A percentile compares a stretch with the other conserved stretches of the same genome.
These are phyloP conservation scores for Anthoptus insignis DNA, from an alignment of 2,888 invertebrate genomes.

Conservation along the genomic window DNA sequence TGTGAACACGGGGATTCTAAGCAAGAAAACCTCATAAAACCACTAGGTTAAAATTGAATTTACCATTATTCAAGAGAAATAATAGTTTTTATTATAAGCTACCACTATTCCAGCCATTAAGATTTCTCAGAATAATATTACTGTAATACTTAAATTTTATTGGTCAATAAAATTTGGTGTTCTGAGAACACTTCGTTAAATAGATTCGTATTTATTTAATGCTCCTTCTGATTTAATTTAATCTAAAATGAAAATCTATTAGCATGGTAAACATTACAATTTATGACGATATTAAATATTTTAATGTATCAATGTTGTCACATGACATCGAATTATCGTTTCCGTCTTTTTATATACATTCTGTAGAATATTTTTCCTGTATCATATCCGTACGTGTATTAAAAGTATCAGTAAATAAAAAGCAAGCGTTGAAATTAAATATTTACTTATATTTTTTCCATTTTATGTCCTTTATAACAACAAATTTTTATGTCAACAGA, in stretches of 20 bases:
- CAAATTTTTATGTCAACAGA: slow-evolving; percentile 75
- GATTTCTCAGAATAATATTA: slow-evolving; percentile 27
- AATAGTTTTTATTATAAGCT: slow-evolving; percentile 12
- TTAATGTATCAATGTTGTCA: slow-evolving; percentile 10
- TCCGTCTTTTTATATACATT: not conserved
- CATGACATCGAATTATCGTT: not conserved
- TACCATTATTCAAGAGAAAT: too few relatives aligned
- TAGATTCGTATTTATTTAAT: slow-evolving; percentile 28
- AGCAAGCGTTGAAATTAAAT: slow-evolving; percentile 77
- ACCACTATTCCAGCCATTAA: slow-evolving; percentile 19
- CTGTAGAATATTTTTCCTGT: too few relatives aligned
- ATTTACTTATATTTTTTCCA: slow-evolving; percentile 84
- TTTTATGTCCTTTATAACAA: slow-evolving; percentile 81
- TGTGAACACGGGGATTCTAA: too few relatives aligned
- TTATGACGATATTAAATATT: slow-evolving; percentile 12
- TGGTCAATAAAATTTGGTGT: slow-evolving; percentile 30
- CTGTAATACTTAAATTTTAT: slow-evolving; percentile 34
- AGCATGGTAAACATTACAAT: slow-evolving; percentile 13
- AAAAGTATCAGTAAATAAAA: slow-evolving; percentile 53
- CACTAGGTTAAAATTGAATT: too few relatives aligned
- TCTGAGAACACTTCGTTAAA: slow-evolving; percentile 36
- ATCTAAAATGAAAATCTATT: slow-evolving; percentile 25
- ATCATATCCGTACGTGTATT: too few relatives aligned
- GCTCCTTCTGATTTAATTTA: slow-evolving; percentile 20
- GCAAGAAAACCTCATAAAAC: too few relatives aligned